Conservation (phyloP, 2,888 invertebrate species). For the Frankliniella intonsa region DNA sequence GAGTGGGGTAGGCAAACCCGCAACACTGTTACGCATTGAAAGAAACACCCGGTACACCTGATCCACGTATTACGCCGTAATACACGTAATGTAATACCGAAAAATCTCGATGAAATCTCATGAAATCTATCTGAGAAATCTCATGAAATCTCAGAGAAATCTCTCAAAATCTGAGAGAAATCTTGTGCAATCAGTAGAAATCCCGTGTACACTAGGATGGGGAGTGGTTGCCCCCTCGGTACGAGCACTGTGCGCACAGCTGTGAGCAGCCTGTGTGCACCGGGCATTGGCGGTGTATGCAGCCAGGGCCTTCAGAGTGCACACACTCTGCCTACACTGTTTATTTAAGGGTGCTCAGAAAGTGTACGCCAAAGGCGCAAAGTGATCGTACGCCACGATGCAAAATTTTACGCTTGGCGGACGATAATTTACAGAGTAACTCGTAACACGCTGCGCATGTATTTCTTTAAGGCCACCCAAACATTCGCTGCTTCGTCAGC, state of each 20-base stretch:
- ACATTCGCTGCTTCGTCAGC: constrained; percentile 15
- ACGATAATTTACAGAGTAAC: background rate
- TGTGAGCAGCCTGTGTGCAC: background rate
- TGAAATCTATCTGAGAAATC: too few species aligned
- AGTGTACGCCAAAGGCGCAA: background rate
- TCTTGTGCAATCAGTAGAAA: too few species aligned
- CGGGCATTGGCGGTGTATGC: background rate
- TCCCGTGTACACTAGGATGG: too few species aligned
- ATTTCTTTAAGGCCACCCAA: constrained; percentile 21
- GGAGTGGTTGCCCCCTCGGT: too few species aligned
- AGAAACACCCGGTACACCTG: too few species aligned
- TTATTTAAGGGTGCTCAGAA: background rate
- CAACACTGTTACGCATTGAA: too few species aligned
- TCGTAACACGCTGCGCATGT: background rate
- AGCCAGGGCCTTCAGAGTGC: background rate
- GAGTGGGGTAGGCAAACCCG: too few species aligned
- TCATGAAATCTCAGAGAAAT: too few species aligned
- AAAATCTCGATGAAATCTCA: too few species aligned
- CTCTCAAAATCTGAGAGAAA: too few species aligned
- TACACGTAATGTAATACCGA: too few species aligned
- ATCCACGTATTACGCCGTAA: too few species aligned
- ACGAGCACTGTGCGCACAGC: background rate
- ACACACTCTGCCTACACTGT: background rate
- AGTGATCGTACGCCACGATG: background rate
- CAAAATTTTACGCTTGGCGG: background rate